Evolutionary conservation across 1,140 invertebrate species (phyloP), one percentile per base, ranked within the genome.

Genomic region (Heliconius congener): DNA sequence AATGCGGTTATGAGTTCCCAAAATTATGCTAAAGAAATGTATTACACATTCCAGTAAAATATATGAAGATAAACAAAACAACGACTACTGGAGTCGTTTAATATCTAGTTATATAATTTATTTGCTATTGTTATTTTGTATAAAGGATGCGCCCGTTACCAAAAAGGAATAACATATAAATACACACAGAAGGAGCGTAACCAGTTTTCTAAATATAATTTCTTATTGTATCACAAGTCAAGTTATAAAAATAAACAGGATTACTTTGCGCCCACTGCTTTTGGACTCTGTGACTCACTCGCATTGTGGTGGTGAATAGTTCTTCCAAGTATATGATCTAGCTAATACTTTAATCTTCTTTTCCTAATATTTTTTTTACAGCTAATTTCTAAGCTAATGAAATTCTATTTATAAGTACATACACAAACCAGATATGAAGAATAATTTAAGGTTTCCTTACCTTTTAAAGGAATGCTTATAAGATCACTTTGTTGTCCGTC

Each of bases 221-320:
- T 87, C 82, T 85, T 83, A 87, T 91, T 88, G 86, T 90, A 89
- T 87, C 86, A 89, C 87, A 86, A 85, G 83, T 84, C 81, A 82
- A 81, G 83, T 87, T 88, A 78, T 88, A 89, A 90, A 91, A 91
- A 90, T 89, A 90, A 90, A 89, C 78, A 76, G 83, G 82, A 87
- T 89, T 87, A 87, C 77, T 87, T 86, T 84, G 88, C 90, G 89
- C 90, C 90, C 89, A 90, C 89, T 81, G 74, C 77, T 84, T 82
- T 76, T 79, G 81, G 81, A 70, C 78, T 77, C 27, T 77, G 78
- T 91, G 90, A 91, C 81, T 90, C 90, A 90, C 82, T 37, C 81
- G 79, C 76, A 70, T 73, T 72, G 55, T 74, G 60, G 39, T 89
- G 86, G 87, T 87, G 85, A 86, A 87, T 85, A 46, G 83, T 66